Conservation (phyloP, 30 jellyfish, hydroid and myxozoan genomes). For the Hydractinia echinata region DNA sequence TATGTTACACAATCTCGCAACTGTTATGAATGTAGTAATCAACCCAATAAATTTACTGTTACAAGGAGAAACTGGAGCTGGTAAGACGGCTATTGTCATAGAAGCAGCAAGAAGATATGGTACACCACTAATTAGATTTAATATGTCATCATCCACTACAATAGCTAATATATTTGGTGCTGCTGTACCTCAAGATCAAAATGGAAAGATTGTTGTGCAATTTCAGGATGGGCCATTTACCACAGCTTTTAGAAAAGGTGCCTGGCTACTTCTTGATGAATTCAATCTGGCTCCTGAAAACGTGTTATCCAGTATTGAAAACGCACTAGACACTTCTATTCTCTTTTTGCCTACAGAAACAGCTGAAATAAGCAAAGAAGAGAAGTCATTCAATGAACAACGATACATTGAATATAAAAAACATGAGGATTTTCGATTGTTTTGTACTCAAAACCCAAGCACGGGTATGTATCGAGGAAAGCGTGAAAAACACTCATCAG, state of each 20-base stretch:
- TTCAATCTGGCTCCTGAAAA: conserved; percentile 21
- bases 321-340: conserved; percentile 6
- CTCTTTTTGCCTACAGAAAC: conserved; percentile 1
- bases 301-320: conserved; percentile 19
- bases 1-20: not conserved
- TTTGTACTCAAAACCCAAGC: conserved; percentile 20
- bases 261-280: conserved; percentile 20
- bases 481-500: conserved; percentile 2
- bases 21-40: not conserved
- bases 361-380: not conserved
- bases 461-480: conserved; percentile 9
- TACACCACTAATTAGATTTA: conserved; percentile 3
- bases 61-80: conserved; percentile 21
- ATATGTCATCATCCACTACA: conserved; percentile 24
- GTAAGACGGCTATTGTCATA: conserved; percentile 13
- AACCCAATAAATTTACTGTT: conserved; percentile 16
- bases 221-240: conserved; percentile 14
- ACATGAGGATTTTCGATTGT: conserved; percentile 18
- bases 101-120: conserved; percentile 19
- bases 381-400: not conserved
- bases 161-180: conserved; percentile 8
- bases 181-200: conserved; percentile 1
- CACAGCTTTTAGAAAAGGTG: not conserved
- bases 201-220: not conserved
- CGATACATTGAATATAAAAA: not conserved